phyloP scores from a whole-genome alignment of 2,797 vertebrate genomes.

The Australoheros facetus region DNA sequence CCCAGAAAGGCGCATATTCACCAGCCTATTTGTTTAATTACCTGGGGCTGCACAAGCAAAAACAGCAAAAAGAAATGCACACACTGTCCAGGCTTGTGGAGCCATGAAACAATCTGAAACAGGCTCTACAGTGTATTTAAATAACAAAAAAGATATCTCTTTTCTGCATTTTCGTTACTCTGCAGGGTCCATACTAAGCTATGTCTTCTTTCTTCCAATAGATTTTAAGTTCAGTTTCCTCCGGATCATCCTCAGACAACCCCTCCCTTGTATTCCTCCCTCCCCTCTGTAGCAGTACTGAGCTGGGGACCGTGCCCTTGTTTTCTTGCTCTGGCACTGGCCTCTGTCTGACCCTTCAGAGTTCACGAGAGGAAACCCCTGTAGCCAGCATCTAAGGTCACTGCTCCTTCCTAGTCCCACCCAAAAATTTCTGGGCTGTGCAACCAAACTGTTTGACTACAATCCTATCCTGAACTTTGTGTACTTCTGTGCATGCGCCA shows the following conservation, averaged over 20 bases:
- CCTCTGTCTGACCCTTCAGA: constrained; percentile 74
- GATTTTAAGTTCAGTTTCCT: constrained; percentile 36
- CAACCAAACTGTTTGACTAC: constrained; percentile 18
- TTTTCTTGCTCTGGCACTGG: constrained; percentile 71
- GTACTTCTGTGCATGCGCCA: constrained; percentile 6
- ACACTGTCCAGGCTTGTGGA: constrained; percentile 23
- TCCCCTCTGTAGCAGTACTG: constrained; percentile 36
- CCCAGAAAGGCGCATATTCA: constrained; percentile 41
- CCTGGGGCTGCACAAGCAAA: neutral
- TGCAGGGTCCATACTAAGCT: constrained; percentile 35
- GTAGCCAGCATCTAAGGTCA: constrained; percentile 69
- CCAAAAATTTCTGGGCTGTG: constrained; percentile 37
- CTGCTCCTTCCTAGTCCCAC: constrained; percentile 68
- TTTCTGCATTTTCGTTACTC: constrained; percentile 45
- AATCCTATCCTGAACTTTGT: constrained; percentile 13
- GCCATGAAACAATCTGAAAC: constrained; percentile 26
- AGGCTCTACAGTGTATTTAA: constrained; percentile 26
- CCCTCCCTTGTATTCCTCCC: constrained; percentile 45
- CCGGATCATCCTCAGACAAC: constrained; percentile 39
- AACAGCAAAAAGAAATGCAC: neutral
- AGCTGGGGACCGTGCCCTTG: constrained; percentile 66
- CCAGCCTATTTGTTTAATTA: constrained; percentile 42
- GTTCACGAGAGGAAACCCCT: constrained; percentile 78
- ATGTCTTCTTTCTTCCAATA: constrained; percentile 53
- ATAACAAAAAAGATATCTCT: constrained; percentile 33